Evolutionary conservation across 2,888 invertebrate genomes (phyloP).

Genomic region (Drosophila picticornis): DNA sequence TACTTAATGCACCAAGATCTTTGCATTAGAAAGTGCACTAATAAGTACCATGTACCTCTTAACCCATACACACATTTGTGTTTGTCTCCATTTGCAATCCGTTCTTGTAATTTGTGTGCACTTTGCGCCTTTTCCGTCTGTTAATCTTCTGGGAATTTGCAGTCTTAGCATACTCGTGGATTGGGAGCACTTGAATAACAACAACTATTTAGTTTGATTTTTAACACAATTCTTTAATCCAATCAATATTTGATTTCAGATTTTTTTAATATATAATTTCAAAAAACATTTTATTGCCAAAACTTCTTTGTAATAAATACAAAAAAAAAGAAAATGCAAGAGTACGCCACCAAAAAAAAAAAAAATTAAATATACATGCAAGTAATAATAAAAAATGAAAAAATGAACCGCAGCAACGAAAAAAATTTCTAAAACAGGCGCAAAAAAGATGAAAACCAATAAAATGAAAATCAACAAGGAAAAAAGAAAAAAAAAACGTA

Average conservation of each 20-base stretch:
- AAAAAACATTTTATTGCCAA: conserved; percentile 85
- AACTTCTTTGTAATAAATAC: conserved; percentile 81
- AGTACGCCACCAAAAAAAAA: conserved; percentile 68
- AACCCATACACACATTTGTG: neutral
- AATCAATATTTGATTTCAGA: conserved; percentile 85
- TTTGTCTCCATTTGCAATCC: conserved; percentile 8
- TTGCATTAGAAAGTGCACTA: neutral
- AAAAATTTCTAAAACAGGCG: conserved; percentile 69
- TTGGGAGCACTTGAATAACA: conserved; percentile 26
- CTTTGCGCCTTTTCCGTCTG: conserved; percentile 9
- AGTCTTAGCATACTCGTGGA: conserved; percentile 3
- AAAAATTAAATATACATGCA: conserved; percentile 39
- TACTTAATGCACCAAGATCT: neutral
- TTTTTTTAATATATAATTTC: conserved; percentile 85
- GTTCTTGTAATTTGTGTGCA: conserved; percentile 7
- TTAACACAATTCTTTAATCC: conserved; percentile 82
- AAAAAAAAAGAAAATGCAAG: conserved; percentile 65
- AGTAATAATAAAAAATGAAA: conserved; percentile 61
- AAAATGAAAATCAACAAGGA: conserved; percentile 67
- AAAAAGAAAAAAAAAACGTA: conserved; percentile 54
- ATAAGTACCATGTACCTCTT: conserved; percentile 1
- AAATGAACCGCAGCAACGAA: conserved; percentile 65
- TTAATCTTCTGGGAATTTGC: neutral
- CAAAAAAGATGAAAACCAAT: conserved; percentile 67
- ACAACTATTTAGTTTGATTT: conserved; percentile 52